Evolutionary conservation across 2,113 vertebrate genomes (phyloP), one percentile per base, ranked within the genome.

Genomic region (Cnemophilus loriae): DNA sequence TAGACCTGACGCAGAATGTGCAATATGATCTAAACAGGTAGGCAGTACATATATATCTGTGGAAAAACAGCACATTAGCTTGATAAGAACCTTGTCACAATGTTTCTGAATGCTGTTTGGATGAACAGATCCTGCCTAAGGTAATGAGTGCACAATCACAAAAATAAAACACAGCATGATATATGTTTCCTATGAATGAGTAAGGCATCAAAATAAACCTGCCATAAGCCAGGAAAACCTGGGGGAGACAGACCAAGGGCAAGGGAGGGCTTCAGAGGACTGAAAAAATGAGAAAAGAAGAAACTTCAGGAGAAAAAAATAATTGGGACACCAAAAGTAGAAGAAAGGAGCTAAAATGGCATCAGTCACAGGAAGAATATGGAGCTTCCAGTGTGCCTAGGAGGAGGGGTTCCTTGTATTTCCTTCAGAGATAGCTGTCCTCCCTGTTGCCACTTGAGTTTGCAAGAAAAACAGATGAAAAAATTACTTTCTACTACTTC

Each of bases 1-100:
- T 99, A 90, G 99, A 99, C 96, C 97, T 99, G 97, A 99, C 99
- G 10, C 99, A 99, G 97, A 99, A 99, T 10, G 99, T 99, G 73
- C 99, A 99, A 97, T 99, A 99, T 53, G 99, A 99, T 96, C 98
- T 99, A 8, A 99, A 99, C 96, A 98, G 99, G 99, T 99, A 96
- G 91, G 98, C n/a, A 19, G 26, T 33, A 59, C 50, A 13, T 44
- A 17, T 5, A 2, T 41, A 5, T 44, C 16, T 60, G 15, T n/a
- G 46, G 52, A 16, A 59, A 79, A 65, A n/a, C 37, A 53, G 20
- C 16, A 30, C 11, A 12, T 47, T 81, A 64, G 4, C 30, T 5
- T 27, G 33, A 9, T 30, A 46, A 46, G 24, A 55, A 23, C 60
- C 52, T 57, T 65, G n/a, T 44, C 42, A 73, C 21, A 32, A 3